Percentiles rank a stretch among this genome's conserved stretches.
phyloP scores from a whole-genome alignment of 2,888 invertebrate species.

The Drosophila meridiana region DNA sequence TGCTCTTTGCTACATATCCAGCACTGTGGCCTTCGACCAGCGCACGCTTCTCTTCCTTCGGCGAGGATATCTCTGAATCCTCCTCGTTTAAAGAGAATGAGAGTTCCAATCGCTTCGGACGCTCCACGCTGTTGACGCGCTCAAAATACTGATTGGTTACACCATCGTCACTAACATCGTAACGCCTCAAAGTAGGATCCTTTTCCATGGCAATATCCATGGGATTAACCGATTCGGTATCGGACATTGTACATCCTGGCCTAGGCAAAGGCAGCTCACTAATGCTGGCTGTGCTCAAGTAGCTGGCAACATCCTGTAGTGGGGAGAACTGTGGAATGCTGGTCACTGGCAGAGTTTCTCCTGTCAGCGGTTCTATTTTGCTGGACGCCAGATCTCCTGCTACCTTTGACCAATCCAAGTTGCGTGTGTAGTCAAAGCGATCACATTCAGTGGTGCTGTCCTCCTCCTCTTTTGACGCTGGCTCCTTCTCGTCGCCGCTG shows the following conservation, averaged over 20 bases:
- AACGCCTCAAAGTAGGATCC: slow-evolving; percentile 50
- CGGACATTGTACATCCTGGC: slow-evolving; percentile 52
- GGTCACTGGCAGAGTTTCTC: slow-evolving; percentile 55
- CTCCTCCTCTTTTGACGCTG: slow-evolving; percentile 43
- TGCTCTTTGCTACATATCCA: slow-evolving; percentile 11
- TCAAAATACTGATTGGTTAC: slow-evolving; percentile 85
- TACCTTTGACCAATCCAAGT: slow-evolving; percentile 61
- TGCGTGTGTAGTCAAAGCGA: slow-evolving; percentile 63
- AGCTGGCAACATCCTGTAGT: slow-evolving; percentile 72
- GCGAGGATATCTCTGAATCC: slow-evolving; percentile 36
- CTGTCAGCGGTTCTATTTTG: slow-evolving; percentile 48
- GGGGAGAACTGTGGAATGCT: slow-evolving; percentile 80
- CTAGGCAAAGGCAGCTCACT: slow-evolving; percentile 78
- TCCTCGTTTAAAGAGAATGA: slow-evolving; percentile 81
- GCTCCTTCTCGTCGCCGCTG: slow-evolving; percentile 77
- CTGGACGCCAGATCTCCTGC: slow-evolving; percentile 53
- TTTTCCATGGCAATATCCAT: slow-evolving; percentile 13
- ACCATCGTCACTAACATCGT: slow-evolving; percentile 82
- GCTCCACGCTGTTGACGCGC: slow-evolving; percentile 83
- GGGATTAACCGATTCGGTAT: slow-evolving; percentile 64
- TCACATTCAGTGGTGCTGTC: slow-evolving; percentile 80
- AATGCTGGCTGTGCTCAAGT: slow-evolving; percentile 57
- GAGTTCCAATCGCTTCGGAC: slow-evolving; percentile 82
- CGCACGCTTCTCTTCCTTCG: slow-evolving; percentile 35
- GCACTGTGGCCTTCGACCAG: slow-evolving; percentile 35